Evolutionary conservation across 2,113 vertebrate species (phyloP).

Genomic region (Solea solea): DNA sequence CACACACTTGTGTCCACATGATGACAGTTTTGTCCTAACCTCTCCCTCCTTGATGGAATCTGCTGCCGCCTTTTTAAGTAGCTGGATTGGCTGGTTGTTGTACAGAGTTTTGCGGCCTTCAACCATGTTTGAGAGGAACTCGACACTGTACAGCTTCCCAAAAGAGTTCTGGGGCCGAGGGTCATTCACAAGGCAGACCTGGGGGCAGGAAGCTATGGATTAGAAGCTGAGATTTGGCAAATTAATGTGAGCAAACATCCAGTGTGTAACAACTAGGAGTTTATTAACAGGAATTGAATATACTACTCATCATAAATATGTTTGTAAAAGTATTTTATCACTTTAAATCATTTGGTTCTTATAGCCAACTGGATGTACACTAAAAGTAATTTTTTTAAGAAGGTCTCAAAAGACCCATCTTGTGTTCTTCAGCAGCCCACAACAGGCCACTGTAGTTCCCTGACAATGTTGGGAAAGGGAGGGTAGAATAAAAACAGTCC

Average conservation of each 20-base stretch:
- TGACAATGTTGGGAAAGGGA: no score
- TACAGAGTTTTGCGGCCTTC: constrained; percentile 89
- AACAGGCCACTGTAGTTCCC: no score
- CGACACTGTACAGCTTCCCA: constrained; percentile 92
- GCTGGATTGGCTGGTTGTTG: constrained; percentile 93
- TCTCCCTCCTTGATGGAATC: constrained; percentile 95
- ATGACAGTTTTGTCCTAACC: constrained; percentile 70
- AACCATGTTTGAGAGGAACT: constrained; percentile 94
- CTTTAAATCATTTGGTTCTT: no score
- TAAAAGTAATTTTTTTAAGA: neutral
- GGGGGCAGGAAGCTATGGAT: constrained; percentile 43
- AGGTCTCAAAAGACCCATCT: no score
- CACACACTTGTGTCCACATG: neutral
- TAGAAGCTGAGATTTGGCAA: constrained; percentile 79
- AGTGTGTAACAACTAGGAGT: no score
- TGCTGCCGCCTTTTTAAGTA: constrained; percentile 91
- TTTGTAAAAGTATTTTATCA: no score
- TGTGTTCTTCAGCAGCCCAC: no score
- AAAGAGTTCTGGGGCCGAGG: constrained; percentile 93
- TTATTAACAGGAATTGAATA: no score
- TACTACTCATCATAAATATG: no score
- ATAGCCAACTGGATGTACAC: no score
- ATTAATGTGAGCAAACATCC: neutral
- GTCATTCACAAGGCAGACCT: constrained; percentile 98
- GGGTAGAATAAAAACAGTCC: no score